phyloP scores from a whole-genome alignment of 2,113 vertebrate species.

The Athene cunicularia region DNA sequence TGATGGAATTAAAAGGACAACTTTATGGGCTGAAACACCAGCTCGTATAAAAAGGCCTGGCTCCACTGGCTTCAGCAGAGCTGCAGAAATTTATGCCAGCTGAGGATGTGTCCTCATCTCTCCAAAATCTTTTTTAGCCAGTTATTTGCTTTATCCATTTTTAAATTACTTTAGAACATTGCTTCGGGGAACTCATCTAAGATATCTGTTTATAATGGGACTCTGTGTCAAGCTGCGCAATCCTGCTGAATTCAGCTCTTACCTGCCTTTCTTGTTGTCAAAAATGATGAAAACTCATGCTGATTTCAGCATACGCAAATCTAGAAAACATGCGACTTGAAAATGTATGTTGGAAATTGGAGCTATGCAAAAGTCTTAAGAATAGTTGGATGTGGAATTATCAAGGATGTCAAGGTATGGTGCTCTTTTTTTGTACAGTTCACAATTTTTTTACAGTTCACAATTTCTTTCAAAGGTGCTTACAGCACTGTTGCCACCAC shows the following conservation, averaged over 20 bases:
- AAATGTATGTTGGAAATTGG: not conserved
- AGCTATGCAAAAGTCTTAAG: not conserved
- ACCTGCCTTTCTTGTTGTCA: not conserved
- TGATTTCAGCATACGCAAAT: not conserved
- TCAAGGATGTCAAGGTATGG: rapidly evolving
- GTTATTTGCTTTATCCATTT: not conserved
- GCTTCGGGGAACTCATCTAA: not conserved
- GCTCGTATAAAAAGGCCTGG: not conserved
- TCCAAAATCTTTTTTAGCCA: not conserved
- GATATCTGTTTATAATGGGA: not conserved
- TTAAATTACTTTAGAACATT: not conserved
- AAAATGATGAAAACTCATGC: not conserved
- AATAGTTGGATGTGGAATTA: not conserved
- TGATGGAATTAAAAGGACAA: not conserved
- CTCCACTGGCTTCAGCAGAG: not conserved
- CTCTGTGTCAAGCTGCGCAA: not conserved
- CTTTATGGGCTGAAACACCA: not conserved
- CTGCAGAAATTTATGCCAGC: not conserved
- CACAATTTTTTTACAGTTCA: not conserved
- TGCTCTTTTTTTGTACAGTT: not conserved
- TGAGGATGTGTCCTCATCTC: not conserved
- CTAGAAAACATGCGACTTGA: not conserved
- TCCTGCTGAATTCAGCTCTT: not conserved
- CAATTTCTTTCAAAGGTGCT: not conserved
- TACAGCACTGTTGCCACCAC: not conserved